Base-by-base conservation (phyloP, 2,113 vertebrate genomes). In the Tonatia bakeri region DNA sequence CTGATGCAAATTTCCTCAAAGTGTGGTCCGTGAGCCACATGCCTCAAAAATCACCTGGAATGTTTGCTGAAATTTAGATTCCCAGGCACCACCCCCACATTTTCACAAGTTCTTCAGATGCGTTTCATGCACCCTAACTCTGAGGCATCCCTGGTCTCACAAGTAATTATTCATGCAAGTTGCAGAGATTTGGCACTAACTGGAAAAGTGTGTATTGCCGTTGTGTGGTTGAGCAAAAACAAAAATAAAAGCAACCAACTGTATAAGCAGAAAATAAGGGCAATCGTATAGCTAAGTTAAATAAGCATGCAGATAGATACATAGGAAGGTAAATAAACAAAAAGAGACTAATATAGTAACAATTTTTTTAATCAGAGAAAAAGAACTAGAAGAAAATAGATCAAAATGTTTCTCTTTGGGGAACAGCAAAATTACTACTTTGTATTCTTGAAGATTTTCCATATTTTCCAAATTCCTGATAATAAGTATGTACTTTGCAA, bases 181-280 rank as follows among this genome's bases (percentile, higher is more conserved):
- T 87, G 50, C 59, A 87, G 26, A 92, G 7, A 80, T 64, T 79
- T 76, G 69, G 12, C 9, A 50, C 38, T 85, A 31, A 70, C 4
- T 20, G 77, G 5, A 40, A 84, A 94, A 75, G 47, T 11, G 3
- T 31, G 73, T 72, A 77, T 96, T 79, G 84, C 28, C 43, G n/a
- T 65, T 16, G n/a, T 16, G n/a, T 92, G 38, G 16, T n/a, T 82
- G 40, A 22, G 8, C 33, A 91, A 94, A 94, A 56, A 85, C n/a
- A 92, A 93, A 96, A 75, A 75, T 82, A 86, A 84, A 94, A 75
- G 11, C 33, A 96, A 81, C 28, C 13, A 83, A 38, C 11, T n/a
- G 67, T 91, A 80, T 47, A 87, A 77, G 43, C 16, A 65, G 82
- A 50, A 87, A 72, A 9, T 3, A 61, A 64, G 5, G 16, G 61